A percentile compares a stretch with the other conserved stretches of the same genome.
Evolutionary conservation across 2,113 vertebrate species (phyloP).

Genomic region (Brachypteracias leptosomus): DNA sequence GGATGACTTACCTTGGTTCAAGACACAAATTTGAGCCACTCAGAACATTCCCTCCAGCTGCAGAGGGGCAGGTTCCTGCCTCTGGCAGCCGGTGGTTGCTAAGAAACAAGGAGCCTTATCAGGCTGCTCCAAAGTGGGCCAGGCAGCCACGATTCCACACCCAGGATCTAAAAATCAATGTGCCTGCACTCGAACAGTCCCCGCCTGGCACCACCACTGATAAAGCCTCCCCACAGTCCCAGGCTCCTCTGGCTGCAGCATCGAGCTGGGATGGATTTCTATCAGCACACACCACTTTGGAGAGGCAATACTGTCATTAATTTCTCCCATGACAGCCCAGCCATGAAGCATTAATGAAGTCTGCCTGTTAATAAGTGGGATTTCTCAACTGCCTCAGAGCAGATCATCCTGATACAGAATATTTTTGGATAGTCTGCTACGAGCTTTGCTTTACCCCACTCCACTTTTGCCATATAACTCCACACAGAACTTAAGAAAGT

Average conservation of each 20-base stretch:
- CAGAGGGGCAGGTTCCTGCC: not conserved
- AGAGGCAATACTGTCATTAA: not conserved
- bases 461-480: not conserved
- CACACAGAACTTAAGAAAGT: not conserved
- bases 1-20: slow-evolving; percentile 32
- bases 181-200: not conserved
- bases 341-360: not conserved
- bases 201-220: slow-evolving; percentile 16
- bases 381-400: not conserved
- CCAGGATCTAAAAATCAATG: slow-evolving; percentile 56
- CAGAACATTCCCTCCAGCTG: slow-evolving; percentile 9
- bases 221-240: not conserved
- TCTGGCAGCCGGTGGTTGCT: slow-evolving; percentile 45
- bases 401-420: not conserved
- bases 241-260: not conserved
- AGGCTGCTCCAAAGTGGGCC: slow-evolving; percentile 12
- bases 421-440: not conserved
- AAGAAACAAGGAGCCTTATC: slow-evolving; percentile 59
- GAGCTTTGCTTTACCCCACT: not conserved
- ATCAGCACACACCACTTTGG: not conserved
- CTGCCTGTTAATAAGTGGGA: not conserved
- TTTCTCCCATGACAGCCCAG: not conserved
- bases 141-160: slow-evolving; percentile 27
- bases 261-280: not conserved
- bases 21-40: not conserved